Percentiles rank a stretch among this genome's conserved stretches.
Conservation (phyloP, 2,797 vertebrate species). For the Helicolenus hilgendorfi region DNA sequence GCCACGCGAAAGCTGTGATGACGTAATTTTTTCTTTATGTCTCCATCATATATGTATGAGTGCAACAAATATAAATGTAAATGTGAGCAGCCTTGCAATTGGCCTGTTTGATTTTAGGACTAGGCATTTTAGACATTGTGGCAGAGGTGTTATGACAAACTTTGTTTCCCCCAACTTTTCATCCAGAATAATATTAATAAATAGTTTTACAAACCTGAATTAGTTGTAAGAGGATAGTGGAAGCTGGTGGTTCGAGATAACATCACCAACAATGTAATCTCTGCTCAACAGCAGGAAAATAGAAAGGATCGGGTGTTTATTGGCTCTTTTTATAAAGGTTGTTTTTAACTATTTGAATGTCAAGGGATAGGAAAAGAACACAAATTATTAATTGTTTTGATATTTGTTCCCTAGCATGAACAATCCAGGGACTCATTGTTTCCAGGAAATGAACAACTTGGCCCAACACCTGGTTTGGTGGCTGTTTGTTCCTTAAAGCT, state of each 20-base stretch:
- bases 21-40: not conserved
- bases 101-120: not conserved
- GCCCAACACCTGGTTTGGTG: not conserved
- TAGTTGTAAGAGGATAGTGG: not conserved
- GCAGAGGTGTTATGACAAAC: not conserved
- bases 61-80: not conserved
- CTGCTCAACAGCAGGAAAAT: not conserved
- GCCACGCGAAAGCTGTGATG: rapidly evolving
- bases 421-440: not conserved
- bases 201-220: not conserved
- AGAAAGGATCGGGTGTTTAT: not conserved
- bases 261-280: not conserved
- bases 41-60: not conserved
- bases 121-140: not conserved
- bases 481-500: not conserved
- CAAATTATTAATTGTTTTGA: not conserved
- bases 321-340: not conserved
- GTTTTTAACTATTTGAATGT: not conserved
- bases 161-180: not conserved
- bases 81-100: not conserved
- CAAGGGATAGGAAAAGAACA: not conserved
- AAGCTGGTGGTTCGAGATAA: not conserved
- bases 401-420: not conserved
- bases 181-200: not conserved
- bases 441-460: not conserved